Base-by-base conservation (phyloP, 92 coral and sea anemone genomes). In the Porites divaricata region DNA sequence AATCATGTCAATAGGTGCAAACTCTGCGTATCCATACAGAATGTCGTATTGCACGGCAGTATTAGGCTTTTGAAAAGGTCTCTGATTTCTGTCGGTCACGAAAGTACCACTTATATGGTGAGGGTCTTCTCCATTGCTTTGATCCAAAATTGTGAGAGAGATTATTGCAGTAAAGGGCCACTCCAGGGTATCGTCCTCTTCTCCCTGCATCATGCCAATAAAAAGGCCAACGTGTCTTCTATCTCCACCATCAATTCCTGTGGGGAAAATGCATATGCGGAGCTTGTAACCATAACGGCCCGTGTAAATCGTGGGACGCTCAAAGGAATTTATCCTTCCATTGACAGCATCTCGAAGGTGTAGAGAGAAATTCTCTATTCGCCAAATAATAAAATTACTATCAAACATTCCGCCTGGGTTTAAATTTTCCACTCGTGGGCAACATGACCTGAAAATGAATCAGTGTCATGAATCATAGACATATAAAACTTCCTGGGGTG, bases 151-250 rank as follows among this genome's bases (percentile, higher is more conserved):
- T 70, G 97, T 86, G 67, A 93, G 77, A 66, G 94, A 78, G 21
- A 93, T 93, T 14, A 93, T 63, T 15, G 95, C 97, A 21, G 91
- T 84, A 72, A 93, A 93, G 0, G 97, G 97, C 97, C 97, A 93
- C 22, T 88, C 89, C 66, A 93, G 70, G 67, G 86, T 90, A 54
- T 74, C 86, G 12, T 92, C 95, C 81, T 88, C 58, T 10, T 85
- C 89, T 3, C 85, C 78, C 72, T 76, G 79, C 93, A 90, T 87
- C 97, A 93, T 88, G 85, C 91, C 94, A 23, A 93, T 90, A 68
- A 93, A 91, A 28, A 93, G 81, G 23, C 92, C 85, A 70, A 90
- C 79, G 72, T 88, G 93, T 6, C 82, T 35, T 6, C 94, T 92
- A 70, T 76, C 73, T 1, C 97, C 93, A 8, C 81, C 73, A 64